These are phyloP conservation scores for Lepus europaeus DNA, from an alignment of 2,113 vertebrate species.

Conservation along the genomic window DNA sequence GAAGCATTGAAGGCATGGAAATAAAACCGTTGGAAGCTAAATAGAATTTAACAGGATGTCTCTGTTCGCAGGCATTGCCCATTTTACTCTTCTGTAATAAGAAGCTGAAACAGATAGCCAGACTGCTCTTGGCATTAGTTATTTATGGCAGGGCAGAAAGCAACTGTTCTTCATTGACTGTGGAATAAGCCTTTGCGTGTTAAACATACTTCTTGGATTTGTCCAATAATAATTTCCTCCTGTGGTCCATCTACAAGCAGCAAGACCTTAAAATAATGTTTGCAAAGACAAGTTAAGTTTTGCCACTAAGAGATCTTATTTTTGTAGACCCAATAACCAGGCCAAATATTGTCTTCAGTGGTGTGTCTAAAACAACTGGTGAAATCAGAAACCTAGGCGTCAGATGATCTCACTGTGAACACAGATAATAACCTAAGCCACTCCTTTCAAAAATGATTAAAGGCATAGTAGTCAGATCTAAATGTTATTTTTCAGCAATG, in stretches of 20 bases:
- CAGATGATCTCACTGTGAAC: conserved; percentile 64
- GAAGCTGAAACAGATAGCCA: conserved; percentile 80
- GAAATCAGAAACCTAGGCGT: conserved; percentile 73
- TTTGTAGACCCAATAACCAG: conserved; percentile 43
- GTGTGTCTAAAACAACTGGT: conserved; percentile 55
- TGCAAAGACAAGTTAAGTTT: conserved; percentile 58
- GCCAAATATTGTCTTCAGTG: conserved; percentile 64
- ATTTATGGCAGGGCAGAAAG: conserved; percentile 81
- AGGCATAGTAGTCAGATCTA: not conserved
- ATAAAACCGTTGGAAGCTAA: conserved; percentile 37
- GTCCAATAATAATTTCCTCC: conserved; percentile 68
- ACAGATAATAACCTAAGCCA: conserved; percentile 67
- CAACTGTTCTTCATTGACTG: conserved; percentile 75
- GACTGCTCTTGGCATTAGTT: conserved; percentile 77
- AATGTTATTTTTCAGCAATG: conserved; percentile 22
- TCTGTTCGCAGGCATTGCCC: conserved; percentile 58
- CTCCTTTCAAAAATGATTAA: conserved; percentile 58
- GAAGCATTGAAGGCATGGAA: not conserved
- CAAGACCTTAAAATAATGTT: conserved; percentile 68
- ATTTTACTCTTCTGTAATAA: conserved; percentile 68
- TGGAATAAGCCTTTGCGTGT: conserved; percentile 49
- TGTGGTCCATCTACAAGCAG: conserved; percentile 52
- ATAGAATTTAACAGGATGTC: conserved; percentile 22
- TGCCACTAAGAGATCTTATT: conserved; percentile 42
- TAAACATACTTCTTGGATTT: conserved; percentile 67